phyloP scores from a whole-genome alignment of 2,113 vertebrate species.

The Synchiropus splendidus region DNA sequence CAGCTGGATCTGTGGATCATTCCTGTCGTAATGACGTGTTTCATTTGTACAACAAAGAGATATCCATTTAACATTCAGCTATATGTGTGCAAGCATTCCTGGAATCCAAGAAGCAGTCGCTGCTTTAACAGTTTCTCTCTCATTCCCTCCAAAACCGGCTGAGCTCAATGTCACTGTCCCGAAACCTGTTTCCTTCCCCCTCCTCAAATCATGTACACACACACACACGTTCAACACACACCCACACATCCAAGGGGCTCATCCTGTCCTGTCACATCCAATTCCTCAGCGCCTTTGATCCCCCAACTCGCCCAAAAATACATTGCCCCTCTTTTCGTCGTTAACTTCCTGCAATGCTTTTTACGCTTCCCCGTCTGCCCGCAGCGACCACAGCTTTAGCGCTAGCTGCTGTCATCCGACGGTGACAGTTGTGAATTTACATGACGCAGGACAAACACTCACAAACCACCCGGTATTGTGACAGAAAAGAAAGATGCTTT shows the following conservation, averaged over 20 bases:
- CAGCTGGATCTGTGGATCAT: too few species aligned
- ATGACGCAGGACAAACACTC: too few species aligned
- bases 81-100: too few species aligned
- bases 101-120: too few species aligned
- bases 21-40: too few species aligned
- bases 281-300: conserved; percentile 47
- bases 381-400: conserved; percentile 34
- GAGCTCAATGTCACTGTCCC: conserved; percentile 28
- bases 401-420: conserved; percentile 32
- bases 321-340: conserved; percentile 30
- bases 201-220: conserved; percentile 26
- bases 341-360: conserved; percentile 46
- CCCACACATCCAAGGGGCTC: conserved; percentile 44
- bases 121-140: too few species aligned
- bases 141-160: conserved; percentile 7
- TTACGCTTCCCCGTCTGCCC: too few species aligned
- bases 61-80: too few species aligned
- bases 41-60: too few species aligned
- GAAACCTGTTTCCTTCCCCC: too few species aligned
- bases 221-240: conserved; percentile 30
- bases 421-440: conserved; percentile 1
- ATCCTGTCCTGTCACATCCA: conserved; percentile 53
- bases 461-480: too few species aligned
- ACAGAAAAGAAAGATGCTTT: too few species aligned
- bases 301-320: conserved; percentile 41